These are phyloP conservation scores for Ips typographus DNA, from an alignment of 1,140 invertebrate genomes.

Conservation along the genomic window DNA sequence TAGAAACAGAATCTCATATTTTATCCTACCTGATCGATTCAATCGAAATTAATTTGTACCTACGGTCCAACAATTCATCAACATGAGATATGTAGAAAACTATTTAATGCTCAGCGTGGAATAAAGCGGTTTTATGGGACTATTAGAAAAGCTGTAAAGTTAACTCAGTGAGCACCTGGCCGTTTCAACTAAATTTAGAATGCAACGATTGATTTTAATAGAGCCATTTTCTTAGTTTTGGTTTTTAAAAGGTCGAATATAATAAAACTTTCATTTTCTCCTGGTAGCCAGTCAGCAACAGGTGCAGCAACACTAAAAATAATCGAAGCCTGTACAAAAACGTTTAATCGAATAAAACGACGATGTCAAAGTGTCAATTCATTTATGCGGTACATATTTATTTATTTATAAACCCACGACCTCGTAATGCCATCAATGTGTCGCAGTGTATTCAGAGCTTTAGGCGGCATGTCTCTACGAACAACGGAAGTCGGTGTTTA, in stretches of 20 bases:
- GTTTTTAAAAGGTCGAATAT: too few species aligned
- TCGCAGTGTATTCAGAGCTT: slow-evolving; percentile 8
- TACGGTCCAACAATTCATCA: slow-evolving; percentile 6
- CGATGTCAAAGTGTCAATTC: slow-evolving; percentile 19
- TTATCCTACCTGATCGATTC: not conserved
- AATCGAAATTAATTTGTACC: slow-evolving; percentile 14
- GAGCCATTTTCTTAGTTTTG: not conserved
- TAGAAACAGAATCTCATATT: too few species aligned
- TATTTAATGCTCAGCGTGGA: slow-evolving; percentile 24
- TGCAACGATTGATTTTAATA: slow-evolving; percentile 18
- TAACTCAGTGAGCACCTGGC: slow-evolving; percentile 26
- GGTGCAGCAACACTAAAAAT: too few species aligned
- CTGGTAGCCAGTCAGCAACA: too few species aligned
- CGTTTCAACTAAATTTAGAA: slow-evolving; percentile 25
- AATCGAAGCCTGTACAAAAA: too few species aligned
- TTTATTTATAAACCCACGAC: slow-evolving; percentile 26
- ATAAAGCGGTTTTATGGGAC: slow-evolving; percentile 28
- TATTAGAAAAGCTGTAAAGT: slow-evolving; percentile 29
- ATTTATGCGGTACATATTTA: slow-evolving; percentile 20
- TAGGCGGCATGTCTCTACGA: not conserved
- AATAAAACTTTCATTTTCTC: too few species aligned
- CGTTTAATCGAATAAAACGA: not conserved
- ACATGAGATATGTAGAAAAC: slow-evolving; percentile 17
- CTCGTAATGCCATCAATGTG: slow-evolving; percentile 21
- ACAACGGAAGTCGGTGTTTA: slow-evolving; percentile 29